A percentile compares a stretch with the other conserved stretches of the same genome.
These are phyloP conservation scores for Columbina picui DNA, from an alignment of 2,113 vertebrate genomes.

Conservation along the genomic window DNA sequence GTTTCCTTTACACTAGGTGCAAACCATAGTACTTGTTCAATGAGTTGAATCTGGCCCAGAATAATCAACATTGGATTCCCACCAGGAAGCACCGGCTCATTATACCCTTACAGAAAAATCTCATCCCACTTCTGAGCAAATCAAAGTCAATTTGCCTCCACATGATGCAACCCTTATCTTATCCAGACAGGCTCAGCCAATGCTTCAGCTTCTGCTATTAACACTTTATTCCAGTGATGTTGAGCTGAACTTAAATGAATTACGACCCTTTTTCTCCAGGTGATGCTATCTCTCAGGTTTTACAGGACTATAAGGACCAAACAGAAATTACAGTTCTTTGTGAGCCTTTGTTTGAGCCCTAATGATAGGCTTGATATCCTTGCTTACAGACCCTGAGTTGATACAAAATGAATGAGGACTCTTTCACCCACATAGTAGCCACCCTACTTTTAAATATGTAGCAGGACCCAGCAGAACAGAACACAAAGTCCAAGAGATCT, in stretches of 20 bases:
- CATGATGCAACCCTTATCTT: constrained; percentile 7
- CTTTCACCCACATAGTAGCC: background rate
- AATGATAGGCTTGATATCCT: background rate
- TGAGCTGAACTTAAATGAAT: background rate
- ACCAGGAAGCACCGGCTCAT: background rate
- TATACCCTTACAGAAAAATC: background rate
- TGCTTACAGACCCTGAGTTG: background rate
- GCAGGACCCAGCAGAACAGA: background rate
- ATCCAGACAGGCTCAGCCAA: background rate
- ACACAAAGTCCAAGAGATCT: background rate
- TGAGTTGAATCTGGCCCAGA: background rate
- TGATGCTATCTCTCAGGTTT: background rate
- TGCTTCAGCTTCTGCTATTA: background rate
- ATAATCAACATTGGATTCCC: background rate
- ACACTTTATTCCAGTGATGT: background rate
- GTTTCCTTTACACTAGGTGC: background rate
- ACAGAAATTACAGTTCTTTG: background rate
- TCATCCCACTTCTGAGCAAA: background rate
- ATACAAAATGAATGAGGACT: background rate
- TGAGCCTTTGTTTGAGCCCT: background rate
- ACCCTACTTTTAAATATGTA: background rate
- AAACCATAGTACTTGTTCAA: background rate
- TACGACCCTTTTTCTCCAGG: background rate
- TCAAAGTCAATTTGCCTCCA: background rate
- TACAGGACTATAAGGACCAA: background rate